Base-by-base conservation (phyloP, 2,113 vertebrate species). In the Leptobrachium ailaonicum region DNA sequence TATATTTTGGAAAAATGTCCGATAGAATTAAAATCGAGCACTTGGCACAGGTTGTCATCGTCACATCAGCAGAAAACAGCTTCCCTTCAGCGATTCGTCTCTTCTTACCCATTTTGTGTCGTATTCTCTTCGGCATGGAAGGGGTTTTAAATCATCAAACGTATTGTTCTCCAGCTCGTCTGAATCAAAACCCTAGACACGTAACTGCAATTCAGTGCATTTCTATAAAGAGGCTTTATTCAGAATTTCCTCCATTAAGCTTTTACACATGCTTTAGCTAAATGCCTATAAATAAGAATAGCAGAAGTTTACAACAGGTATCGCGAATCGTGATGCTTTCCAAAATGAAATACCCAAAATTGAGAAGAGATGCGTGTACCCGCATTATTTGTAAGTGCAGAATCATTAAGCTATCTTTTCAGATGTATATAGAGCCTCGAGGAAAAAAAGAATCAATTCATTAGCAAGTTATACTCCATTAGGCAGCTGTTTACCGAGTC, bases 391-490 rank as follows among this genome's bases (percentile, higher is more conserved):
- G 45, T 80, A 68, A 81, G 71, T 69, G 71, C 43, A 69, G 11
- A 69, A 58, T 81, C 79, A 81, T 81, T 75, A 73, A 45, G 78
- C 71, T 68, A 67, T 80, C 71, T 80, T 69, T 64, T 75, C 71
- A 75, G 73, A 81, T 75, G 79, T 40, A 67, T 81, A 81, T 69
- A 69, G 64, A 75, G 62, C 79, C 79, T 69, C 14, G 60, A 66
- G 64, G 71, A 13, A 66, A 64, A 74, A 73, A 66, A 64, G 14
- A 77, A 75, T 62, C 72, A 58, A 81, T 81, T 81, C 53, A 75
- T 81, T 81, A 81, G 72, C 8, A 75, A 81, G 79, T 62, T 74
- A 81, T 81, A 81, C 79, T 12, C 79, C 72, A 75, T 81, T 75
- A 81, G 62, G 79, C 64, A 75, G 79, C 72, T 81, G 78, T 75